These are phyloP conservation scores for Loriculus beryllinus DNA, from an alignment of 2,797 vertebrate genomes.

Conservation along the genomic window DNA sequence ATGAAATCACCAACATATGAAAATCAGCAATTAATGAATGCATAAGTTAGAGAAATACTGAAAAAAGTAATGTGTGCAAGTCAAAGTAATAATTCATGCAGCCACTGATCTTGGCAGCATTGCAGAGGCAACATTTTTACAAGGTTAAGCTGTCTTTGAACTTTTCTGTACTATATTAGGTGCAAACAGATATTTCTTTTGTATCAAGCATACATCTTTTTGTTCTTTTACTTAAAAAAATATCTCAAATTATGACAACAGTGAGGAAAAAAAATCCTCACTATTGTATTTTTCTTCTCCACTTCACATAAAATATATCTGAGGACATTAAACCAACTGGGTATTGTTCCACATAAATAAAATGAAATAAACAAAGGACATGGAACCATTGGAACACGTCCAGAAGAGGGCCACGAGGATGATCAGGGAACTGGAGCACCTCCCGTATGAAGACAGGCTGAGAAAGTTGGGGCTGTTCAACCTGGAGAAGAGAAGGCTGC, in stretches of 20 bases:
- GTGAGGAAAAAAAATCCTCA: background rate
- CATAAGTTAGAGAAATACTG: conserved; percentile 17
- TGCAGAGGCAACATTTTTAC: conserved; percentile 58
- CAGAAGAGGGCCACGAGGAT: background rate
- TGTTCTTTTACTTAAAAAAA: conserved; percentile 4
- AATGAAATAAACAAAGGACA: background rate
- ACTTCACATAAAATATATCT: background rate
- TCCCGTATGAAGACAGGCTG: no score
- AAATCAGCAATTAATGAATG: conserved; percentile 40
- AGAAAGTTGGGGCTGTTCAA: no score
- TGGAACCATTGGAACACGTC: background rate
- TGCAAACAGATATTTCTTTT: conserved; percentile 16
- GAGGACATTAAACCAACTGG: background rate
- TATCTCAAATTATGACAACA: background rate
- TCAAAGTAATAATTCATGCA: conserved; percentile 42
- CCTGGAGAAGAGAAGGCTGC: no score
- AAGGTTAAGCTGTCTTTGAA: conserved; percentile 63
- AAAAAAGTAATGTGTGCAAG: conserved; percentile 20
- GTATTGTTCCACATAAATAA: background rate
- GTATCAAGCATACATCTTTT: background rate
- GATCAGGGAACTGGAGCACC: background rate
- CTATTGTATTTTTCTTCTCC: background rate
- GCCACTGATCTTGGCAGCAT: conserved; percentile 31
- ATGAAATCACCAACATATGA: background rate
- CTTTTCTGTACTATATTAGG: conserved; percentile 36